These are phyloP conservation scores for Hydractinia symbiolongicarpus DNA, from an alignment of 30 jellyfish, hydroid and myxozoan species.

Conservation along the genomic window DNA sequence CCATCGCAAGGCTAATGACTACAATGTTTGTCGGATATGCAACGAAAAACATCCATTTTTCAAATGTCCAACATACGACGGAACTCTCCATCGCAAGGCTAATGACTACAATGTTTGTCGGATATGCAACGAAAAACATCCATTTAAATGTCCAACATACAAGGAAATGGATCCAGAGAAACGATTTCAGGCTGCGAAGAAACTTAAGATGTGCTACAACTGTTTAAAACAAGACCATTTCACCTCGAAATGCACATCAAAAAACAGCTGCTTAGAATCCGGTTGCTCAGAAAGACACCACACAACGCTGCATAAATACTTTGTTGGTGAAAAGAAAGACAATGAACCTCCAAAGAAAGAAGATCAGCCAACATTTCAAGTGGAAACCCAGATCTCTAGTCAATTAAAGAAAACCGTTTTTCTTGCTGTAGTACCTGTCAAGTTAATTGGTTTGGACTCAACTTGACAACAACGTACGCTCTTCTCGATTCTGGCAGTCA, in stretches of 20 bases:
- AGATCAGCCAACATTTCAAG: neutral
- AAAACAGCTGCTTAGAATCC: neutral
- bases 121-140: neutral
- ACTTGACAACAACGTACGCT: constrained; percentile 7
- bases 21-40: neutral
- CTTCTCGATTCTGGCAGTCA: constrained; percentile 17
- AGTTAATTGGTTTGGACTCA: neutral
- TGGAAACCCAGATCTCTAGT: constrained; percentile 1
- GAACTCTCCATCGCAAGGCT: neutral
- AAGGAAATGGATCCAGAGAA: neutral
- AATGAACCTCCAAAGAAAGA: neutral
- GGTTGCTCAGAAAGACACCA: neutral
- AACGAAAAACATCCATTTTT: neutral
- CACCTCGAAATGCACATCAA: neutral
- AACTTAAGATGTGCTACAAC: constrained; percentile 2
- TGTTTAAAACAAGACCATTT: neutral
- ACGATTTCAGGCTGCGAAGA: neutral
- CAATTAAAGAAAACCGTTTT: neutral
- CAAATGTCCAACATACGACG: constrained; percentile 6
- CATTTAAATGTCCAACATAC: neutral
- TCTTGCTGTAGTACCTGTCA: constrained; percentile 13
- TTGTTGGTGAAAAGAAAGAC: neutral
- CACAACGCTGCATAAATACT: constrained; percentile 6
- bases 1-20: neutral
- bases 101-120: neutral